Percentiles rank a stretch among this genome's conserved stretches.
These are phyloP conservation scores for Stigmatopora argus DNA, from an alignment of 2,113 vertebrate species.

Conservation along the genomic window DNA sequence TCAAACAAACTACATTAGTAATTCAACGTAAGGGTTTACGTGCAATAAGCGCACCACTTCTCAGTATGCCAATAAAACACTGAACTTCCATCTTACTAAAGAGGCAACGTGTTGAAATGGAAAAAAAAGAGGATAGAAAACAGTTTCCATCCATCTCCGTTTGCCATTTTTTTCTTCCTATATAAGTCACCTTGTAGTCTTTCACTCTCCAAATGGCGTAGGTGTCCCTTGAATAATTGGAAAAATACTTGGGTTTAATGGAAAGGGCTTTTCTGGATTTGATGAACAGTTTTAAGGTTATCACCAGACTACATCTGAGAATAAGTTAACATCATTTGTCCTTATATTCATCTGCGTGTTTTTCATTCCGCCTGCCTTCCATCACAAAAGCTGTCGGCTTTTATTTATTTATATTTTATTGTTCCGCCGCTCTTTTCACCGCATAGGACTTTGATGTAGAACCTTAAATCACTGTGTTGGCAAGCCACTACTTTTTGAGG, in stretches of 20 bases:
- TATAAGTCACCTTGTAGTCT: slow-evolving; percentile 41
- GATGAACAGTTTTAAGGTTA: slow-evolving; percentile 45
- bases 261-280: slow-evolving; percentile 29
- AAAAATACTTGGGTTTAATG: slow-evolving; percentile 16
- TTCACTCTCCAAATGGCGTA: slow-evolving; percentile 28
- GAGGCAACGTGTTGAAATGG: slow-evolving; percentile 67
- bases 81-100: slow-evolving; percentile 47
- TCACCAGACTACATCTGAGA: slow-evolving; percentile 46
- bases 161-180: slow-evolving; percentile 48
- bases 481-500: slow-evolving; percentile 26
- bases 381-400: slow-evolving; percentile 52
- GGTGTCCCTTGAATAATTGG: slow-evolving; percentile 35
- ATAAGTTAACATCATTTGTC: slow-evolving; percentile 60
- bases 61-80: slow-evolving; percentile 63
- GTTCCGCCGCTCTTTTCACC: slow-evolving; percentile 54
- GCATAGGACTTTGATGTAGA: slow-evolving; percentile 52
- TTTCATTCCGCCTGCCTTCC: slow-evolving; percentile 58
- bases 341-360: slow-evolving; percentile 54
- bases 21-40: slow-evolving; percentile 45
- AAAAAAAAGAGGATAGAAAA: slow-evolving; percentile 40
- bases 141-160: slow-evolving; percentile 58
- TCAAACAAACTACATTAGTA: slow-evolving; percentile 62
- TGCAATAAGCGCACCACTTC: slow-evolving; percentile 35
- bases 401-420: slow-evolving; percentile 58
- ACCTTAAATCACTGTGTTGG: slow-evolving; percentile 41